Evolutionary conservation across 2,888 invertebrate genomes (phyloP), one percentile per base, ranked within the genome.

Genomic region (Leptogaster cylindrica): DNA sequence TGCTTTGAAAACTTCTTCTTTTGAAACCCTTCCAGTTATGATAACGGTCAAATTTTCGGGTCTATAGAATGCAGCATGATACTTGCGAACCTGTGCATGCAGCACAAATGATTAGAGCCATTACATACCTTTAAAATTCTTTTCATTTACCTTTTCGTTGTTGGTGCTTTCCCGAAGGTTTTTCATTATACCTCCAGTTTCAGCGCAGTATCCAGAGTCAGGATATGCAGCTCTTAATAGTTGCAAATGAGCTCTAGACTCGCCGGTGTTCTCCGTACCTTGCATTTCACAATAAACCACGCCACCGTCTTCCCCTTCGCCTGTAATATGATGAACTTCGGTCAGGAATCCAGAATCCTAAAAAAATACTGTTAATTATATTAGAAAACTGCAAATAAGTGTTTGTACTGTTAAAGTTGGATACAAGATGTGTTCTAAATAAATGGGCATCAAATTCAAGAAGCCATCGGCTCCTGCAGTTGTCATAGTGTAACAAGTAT

Each of bases 211-310:
- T 0, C 94, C 94, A 74, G 86, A 84, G 18, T 88, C 88, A 0
- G 94, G 92, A 78, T 95, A 96, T 77, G 93, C 86, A 2, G 86
- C 85, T 70, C 88, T 82, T 16, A 86, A 78, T 77, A 93, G 80
- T 72, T 85, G 85, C 65, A 87, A 79, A 73, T 89, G 85, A 69
- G 89, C 85, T 69, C 89, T 82, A 67, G 87, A 87, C 76, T 91
- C 91, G 3, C 90, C 90, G n/a, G 85, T 86, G 78, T 92, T 93
- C 78, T 94, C 94, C 27, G 87, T 78, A 0, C 90, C 92, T 80
- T 94, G 95, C 92, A 95, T 95, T 83, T 97, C 96, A 79, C 93
- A 93, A 78, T 96, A 96, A n/a, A 96, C 95, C 10, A 96, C 93
- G 14, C 97, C 97, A 8, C 91, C 93, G 83, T 97, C 90, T 72